Base-by-base conservation (phyloP, 2,888 invertebrate genomes). In the Ochlodes sylvanus region DNA sequence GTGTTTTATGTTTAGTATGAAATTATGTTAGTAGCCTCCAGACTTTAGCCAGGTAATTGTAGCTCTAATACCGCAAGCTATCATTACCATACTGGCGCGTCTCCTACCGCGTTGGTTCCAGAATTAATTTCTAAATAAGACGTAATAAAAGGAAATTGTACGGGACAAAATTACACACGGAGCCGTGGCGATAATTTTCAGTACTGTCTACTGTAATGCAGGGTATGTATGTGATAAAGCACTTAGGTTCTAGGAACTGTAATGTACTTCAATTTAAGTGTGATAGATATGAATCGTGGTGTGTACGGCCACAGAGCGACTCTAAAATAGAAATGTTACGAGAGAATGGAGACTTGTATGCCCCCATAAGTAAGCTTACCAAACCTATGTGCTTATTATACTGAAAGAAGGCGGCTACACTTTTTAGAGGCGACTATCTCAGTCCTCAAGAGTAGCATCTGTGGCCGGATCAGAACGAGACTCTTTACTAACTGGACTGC, bases 61-160 rank as follows among this genome's bases (percentile, higher is more conserved):
- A 73, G 66, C 55, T 50, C 63, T 71, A 65, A 52, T 50, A 67
- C 70, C 68, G 58, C 69, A 67, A 21, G 41, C 72, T 71, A 63
- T 67, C 71, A 83, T 83, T 78, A 82, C 76, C 78, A 74, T 72
- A 78, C 78, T 77, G 57, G 79, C 81, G 77, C 75, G 76, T 71
- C 73, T 74, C 69, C 70, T 71, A 74, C 73, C 73, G 69, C 63
- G 55, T 69, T 55, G 17, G 61, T 67, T 61, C 72, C 65, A 65
- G 69, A 60, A 63, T 57, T 61, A 47, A 75, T 75, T 70, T 69
- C 76, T 78, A 75, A 83, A 78, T 84, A 82, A 83, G 83, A 82
- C 80, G 80, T 83, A 76, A 79, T 60, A 41, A 32, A 32, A n/a
- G 68, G 56, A 70, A 55, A 71, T 69, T 50, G 60, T 63, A 55